Percentiles rank a stretch among this genome's conserved stretches.
phyloP scores from a whole-genome alignment of 1,140 invertebrate species.

The Aphelinus atriplicis region DNA sequence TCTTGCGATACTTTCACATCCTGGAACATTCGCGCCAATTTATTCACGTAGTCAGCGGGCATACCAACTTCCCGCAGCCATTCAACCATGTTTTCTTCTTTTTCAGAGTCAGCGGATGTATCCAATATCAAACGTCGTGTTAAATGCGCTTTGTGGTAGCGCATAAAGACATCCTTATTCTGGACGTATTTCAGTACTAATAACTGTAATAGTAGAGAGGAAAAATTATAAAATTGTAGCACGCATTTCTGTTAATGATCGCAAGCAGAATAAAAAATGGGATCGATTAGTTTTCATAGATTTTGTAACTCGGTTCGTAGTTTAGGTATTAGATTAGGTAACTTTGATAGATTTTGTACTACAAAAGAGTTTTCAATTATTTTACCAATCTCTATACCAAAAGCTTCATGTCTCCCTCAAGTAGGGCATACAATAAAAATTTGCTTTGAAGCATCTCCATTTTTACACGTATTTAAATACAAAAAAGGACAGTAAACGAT shows the following conservation, averaged over 20 bases:
- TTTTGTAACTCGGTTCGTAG: no score
- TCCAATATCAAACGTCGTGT: constrained; percentile 95
- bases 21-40: constrained; percentile 96
- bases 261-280: no score
- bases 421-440: no score
- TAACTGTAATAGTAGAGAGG: constrained; percentile 68
- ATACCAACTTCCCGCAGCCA: constrained; percentile 95
- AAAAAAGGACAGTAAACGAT: background rate
- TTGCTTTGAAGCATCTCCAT: no score
- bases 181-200: constrained; percentile 98
- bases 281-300: no score
- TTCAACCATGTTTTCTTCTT: constrained; percentile 99
- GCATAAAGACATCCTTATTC: constrained; percentile 99
- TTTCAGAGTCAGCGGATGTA: constrained; percentile 97
- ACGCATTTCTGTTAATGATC: no score
- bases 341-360: no score
- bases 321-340: no score
- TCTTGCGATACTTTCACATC: constrained; percentile 99
- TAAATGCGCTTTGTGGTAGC: constrained; percentile 98
- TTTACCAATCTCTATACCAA: no score
- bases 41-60: constrained; percentile 99
- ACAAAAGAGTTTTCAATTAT: no score
- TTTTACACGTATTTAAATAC: background rate
- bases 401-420: no score
- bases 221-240: constrained; percentile 15